Evolutionary conservation across 64 coral and sea anemone species (phyloP).

Genomic region (Pachyseris speciosa): DNA sequence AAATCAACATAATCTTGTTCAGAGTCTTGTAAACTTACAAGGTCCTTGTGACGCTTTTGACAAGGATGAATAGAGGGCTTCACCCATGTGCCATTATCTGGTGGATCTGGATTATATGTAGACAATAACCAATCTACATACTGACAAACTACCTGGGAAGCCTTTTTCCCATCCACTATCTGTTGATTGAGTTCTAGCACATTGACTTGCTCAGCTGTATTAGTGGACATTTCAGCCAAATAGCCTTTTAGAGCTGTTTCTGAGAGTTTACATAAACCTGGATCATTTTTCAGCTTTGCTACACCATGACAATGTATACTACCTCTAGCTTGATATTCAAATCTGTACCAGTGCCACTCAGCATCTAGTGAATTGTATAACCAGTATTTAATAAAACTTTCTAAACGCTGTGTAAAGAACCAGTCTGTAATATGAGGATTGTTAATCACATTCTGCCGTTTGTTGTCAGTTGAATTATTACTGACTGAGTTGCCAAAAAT

Average conservation of each 20-base stretch:
- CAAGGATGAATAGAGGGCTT: slow-evolving; percentile 41
- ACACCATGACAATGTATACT: slow-evolving; percentile 46
- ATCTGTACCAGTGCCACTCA: slow-evolving; percentile 53
- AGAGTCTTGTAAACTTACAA: background rate
- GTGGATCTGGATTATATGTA: slow-evolving; percentile 35
- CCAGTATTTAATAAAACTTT: slow-evolving; percentile 41
- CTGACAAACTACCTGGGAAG: slow-evolving; percentile 15
- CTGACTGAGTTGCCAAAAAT: background rate
- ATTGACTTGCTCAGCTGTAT: background rate
- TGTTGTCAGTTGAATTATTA: background rate
- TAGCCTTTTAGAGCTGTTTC: slow-evolving; percentile 29
- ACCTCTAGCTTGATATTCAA: slow-evolving; percentile 45
- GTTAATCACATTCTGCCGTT: slow-evolving; percentile 51
- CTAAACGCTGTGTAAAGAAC: slow-evolving; percentile 39
- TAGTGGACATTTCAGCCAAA: background rate
- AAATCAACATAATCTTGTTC: slow-evolving; percentile 46
- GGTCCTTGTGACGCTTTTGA: slow-evolving; percentile 5
- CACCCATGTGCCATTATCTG: background rate
- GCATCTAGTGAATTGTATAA: slow-evolving; percentile 34
- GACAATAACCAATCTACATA: slow-evolving; percentile 56
- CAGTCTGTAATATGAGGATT: slow-evolving; percentile 59
- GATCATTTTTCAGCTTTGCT: slow-evolving; percentile 49
- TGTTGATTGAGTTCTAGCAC: background rate
- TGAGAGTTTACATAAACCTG: slow-evolving; percentile 31
- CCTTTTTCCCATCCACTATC: slow-evolving; percentile 17